Base-by-base conservation (phyloP, 2,113 vertebrate species). In the Antennarius striatus region DNA sequence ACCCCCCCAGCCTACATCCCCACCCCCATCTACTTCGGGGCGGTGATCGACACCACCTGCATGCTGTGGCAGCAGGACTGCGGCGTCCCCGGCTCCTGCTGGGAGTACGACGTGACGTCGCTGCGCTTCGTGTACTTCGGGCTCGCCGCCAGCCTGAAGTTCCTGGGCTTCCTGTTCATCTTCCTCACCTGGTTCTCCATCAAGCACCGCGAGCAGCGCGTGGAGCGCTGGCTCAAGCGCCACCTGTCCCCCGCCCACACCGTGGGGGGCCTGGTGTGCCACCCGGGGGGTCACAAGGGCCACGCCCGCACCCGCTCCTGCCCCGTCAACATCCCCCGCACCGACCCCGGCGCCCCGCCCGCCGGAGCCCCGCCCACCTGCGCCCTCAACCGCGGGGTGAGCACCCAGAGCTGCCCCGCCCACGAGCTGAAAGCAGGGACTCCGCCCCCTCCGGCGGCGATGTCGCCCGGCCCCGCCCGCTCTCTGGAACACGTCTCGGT, bases 11-110 rank as follows among this genome's bases (percentile, higher is more conserved):
- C 98, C 6, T 99, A 99, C 94, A 99, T 99, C 91, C 98, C 98
- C 28, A 99, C 98, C 1, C 98, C 98, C 1, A 99, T 99, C 69
- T 99, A 99, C 91, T 99, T 99, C 15, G 98, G 98, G 17, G 98
- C 97, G 0, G 98, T 98, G 64, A 99, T 99, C 47, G 98, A 99
- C 92, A 99, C 97, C 81, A 98, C 97, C 17, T 99, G 98, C 89
- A 99, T 99, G 98, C 89, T 99, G 82, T 99, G 98, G 98, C 96
- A 99, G 71, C 98, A 98, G 88, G 96, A 98, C 53, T 99, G 98
- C 0, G 98, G 95, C 0, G 81, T 98, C 39, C 95, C 96, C 71
- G 98, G 98, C 69, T 99, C 98, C 46, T 99, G 98, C 72, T 98
- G 96, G 96, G 97, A 99, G 85, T 99, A 99, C 36, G 95, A 99